Conservation (phyloP, 2,113 vertebrate species). For the Lasiurus cinereus region DNA sequence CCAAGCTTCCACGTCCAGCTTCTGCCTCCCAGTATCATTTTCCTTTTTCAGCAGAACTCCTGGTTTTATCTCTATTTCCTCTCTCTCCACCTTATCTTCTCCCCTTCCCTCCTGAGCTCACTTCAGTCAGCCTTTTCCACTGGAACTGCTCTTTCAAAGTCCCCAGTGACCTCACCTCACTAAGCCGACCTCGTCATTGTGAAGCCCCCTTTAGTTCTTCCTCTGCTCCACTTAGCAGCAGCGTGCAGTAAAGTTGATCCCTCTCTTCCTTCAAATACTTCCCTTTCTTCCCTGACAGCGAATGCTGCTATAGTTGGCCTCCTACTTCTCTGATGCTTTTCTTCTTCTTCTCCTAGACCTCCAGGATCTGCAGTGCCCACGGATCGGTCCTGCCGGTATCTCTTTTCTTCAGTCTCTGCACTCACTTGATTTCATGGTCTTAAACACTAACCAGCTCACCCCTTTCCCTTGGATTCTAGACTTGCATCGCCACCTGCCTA, state of each 20-base stretch:
- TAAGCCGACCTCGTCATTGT: not conserved
- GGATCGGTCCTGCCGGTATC: not conserved
- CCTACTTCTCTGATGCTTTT: not conserved
- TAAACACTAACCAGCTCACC: not conserved
- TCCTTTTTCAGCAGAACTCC: not conserved
- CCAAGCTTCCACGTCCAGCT: not conserved
- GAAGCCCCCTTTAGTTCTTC: not conserved
- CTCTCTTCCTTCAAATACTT: not conserved
- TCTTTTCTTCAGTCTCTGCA: not conserved
- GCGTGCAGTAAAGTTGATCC: not conserved
- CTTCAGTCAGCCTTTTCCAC: not conserved
- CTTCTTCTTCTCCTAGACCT: not conserved
- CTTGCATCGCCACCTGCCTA: not conserved
- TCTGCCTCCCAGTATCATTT: not conserved
- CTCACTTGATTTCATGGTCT: not conserved
- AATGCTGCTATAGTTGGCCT: not conserved
- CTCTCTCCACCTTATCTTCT: not conserved
- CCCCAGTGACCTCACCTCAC: not conserved
- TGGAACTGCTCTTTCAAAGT: not conserved
- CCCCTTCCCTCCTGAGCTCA: not conserved
- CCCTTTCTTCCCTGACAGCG: not conserved
- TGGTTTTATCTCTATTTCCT: not conserved
- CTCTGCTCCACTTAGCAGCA: not conserved
- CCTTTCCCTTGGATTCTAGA: not conserved
- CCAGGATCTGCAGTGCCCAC: not conserved